Evolutionary conservation across 2,113 vertebrate species (phyloP).

Genomic region (Suncus etruscus): DNA sequence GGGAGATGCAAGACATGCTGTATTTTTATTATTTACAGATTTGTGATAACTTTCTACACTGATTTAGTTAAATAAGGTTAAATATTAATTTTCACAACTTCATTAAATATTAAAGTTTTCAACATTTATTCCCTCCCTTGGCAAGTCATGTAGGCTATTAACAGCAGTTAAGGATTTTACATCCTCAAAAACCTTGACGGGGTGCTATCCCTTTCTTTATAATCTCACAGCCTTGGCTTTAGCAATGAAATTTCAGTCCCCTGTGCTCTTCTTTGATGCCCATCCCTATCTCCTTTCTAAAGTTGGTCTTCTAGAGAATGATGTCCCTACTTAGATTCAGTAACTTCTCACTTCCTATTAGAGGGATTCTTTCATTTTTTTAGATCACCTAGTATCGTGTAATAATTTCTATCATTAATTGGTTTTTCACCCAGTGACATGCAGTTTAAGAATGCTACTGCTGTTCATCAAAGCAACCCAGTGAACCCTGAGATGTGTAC

Average conservation of each 20-base stretch:
- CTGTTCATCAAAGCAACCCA: too few relatives aligned
- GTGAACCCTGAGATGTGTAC: not conserved
- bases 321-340: not conserved
- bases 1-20: not conserved
- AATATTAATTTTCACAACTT: too few relatives aligned
- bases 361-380: not conserved
- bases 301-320: not conserved
- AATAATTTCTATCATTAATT: too few relatives aligned
- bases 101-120: not conserved
- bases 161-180: not conserved
- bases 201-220: not conserved
- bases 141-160: not conserved
- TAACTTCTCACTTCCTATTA: not conserved
- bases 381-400: too few relatives aligned
- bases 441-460: too few relatives aligned
- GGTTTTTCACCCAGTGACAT: too few relatives aligned
- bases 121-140: not conserved
- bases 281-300: not conserved
- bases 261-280: not conserved
- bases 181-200: not conserved
- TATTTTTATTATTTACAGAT: not conserved
- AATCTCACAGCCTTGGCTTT: not conserved
- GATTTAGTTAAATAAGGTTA: not conserved
- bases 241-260: accelerated
- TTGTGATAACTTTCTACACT: not conserved